These are phyloP conservation scores for Chiroxiphia lanceolata DNA, from an alignment of 2,797 vertebrate species.

Conservation along the genomic window DNA sequence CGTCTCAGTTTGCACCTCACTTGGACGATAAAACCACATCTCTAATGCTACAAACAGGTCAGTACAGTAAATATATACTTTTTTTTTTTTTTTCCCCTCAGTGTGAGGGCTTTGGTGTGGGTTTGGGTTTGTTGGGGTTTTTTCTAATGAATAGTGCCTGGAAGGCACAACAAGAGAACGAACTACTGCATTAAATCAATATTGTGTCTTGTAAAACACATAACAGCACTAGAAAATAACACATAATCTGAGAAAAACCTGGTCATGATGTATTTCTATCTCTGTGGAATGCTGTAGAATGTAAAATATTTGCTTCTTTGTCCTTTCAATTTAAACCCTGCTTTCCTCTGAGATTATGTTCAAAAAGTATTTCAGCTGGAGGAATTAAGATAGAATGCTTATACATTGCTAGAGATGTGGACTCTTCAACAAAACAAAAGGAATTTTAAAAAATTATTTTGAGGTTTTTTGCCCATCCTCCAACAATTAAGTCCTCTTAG, in stretches of 20 bases:
- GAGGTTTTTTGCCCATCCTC: background rate
- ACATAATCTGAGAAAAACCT: slow-evolving; percentile 58
- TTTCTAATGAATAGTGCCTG: slow-evolving; percentile 35
- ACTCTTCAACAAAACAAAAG: background rate
- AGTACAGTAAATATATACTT: background rate
- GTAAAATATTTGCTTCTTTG: slow-evolving; percentile 41
- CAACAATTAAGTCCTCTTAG: background rate
- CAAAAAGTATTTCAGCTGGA: background rate
- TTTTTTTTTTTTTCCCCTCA: background rate
- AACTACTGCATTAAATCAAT: slow-evolving; percentile 64
- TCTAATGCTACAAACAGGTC: background rate
- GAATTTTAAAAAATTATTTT: background rate
- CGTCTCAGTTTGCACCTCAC: background rate
- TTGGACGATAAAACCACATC: background rate
- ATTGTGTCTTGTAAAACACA: slow-evolving; percentile 64
- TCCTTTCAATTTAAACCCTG: background rate
- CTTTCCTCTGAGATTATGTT: slow-evolving; percentile 14
- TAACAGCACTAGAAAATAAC: slow-evolving; percentile 56
- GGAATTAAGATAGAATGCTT: background rate
- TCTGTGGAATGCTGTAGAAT: slow-evolving; percentile 33
- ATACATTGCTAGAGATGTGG: background rate
- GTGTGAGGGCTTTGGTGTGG: background rate
- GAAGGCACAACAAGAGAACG: slow-evolving; percentile 51
- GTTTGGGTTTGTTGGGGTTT: background rate
- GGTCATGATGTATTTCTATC: slow-evolving; percentile 41